Base-by-base conservation (phyloP, 2,888 invertebrate species). In the Scaptomyza flava region DNA sequence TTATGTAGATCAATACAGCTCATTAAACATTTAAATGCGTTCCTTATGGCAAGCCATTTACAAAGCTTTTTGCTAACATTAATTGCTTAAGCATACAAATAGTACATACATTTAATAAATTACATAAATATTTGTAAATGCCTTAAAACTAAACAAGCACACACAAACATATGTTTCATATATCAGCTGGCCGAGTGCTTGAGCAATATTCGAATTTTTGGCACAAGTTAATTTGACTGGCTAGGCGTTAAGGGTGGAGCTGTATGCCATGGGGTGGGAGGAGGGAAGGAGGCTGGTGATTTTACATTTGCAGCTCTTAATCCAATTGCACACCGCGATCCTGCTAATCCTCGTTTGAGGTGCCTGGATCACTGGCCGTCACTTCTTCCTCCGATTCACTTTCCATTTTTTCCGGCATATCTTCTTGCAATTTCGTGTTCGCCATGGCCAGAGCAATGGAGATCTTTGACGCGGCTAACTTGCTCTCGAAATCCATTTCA, bases 401-500 rank as follows among this genome's bases (percentile, higher is more conserved):
- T 23, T 66, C 81, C n/a, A 31, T 52, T 51, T 75, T 65, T 27
- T 34, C 45, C 30, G 69, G 12, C 23, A 41, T 23, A 12, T 46
- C 53, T 57, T 17, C n/a, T 34, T 58, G 54, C 53, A 70, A 50
- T 59, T 78, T 61, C 23, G 58, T 80, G n/a, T 81, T 89, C 63
- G 82, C 77, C 73, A 82, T 74, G 34, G 88, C 76, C 72, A 90
- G 62, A 14, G 84, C 90, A 66, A 87, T 89, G 48, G 91, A 87
- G 63, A 91, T 92, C 79, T 90, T 91, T 33, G 92, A 91, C 41
- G 90, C 91, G 8, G 90, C 88, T 58, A 92, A 76, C 77, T 91
- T 91, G 59, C 91, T 89, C 65, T 92, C 92, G 60, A 90, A 91
- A 71, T 92, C 92, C 81, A 91, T 89, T 73, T 90, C 88, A 27